These are phyloP conservation scores for Candidula unifasciata DNA, from an alignment of 2,888 invertebrate genomes.

Conservation along the genomic window DNA sequence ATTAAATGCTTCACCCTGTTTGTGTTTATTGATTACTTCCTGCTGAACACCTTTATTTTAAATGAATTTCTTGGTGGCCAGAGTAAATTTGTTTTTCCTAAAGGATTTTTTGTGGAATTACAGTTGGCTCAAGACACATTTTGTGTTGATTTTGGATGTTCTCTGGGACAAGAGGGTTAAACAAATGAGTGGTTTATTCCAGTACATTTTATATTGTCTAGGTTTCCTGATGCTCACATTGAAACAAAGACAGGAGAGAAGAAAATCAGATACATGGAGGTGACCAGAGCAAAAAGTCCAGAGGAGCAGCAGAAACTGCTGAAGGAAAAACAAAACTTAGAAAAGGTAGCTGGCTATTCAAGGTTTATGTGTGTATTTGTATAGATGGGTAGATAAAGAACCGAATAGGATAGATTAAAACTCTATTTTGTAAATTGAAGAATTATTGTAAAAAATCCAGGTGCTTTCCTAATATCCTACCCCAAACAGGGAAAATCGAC, in stretches of 20 bases:
- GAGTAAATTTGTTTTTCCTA: background rate
- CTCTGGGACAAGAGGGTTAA: no score
- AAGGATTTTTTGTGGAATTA: background rate
- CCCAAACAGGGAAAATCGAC: no score
- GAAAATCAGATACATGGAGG: slow-evolving; percentile 73
- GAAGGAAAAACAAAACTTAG: slow-evolving; percentile 67
- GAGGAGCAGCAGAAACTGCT: slow-evolving; percentile 73
- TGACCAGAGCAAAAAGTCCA: slow-evolving; percentile 70
- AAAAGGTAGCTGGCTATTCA: slow-evolving; percentile 70
- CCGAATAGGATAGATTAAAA: no score
- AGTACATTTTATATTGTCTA: background rate
- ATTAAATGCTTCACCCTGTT: no score
- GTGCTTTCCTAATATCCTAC: no score
- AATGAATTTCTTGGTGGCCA: no score
- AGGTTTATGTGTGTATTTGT: background rate
- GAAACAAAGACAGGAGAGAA: slow-evolving; percentile 71
- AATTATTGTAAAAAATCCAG: background rate
- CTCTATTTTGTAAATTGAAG: no score
- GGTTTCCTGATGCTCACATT: slow-evolving; percentile 62
- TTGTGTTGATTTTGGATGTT: slow-evolving; percentile 58
- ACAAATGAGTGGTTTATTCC: background rate
- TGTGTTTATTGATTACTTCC: no score
- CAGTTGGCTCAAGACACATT: background rate
- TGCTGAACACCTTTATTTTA: no score
- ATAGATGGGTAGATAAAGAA: no score